Conservation (phyloP, 2,888 invertebrate genomes). For the Siphlonurus alternatus region DNA sequence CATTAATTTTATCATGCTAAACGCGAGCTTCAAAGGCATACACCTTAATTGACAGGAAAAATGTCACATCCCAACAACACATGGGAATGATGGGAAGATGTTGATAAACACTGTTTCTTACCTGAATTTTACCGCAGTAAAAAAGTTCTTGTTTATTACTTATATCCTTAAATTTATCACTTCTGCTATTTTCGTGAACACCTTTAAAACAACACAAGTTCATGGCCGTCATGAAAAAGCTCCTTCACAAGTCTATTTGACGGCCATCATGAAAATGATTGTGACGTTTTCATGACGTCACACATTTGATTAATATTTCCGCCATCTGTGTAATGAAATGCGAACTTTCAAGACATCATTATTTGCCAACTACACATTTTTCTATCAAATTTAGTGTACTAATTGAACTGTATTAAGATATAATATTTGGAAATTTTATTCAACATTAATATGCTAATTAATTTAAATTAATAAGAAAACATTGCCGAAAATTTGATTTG, state of each 20-base stretch:
- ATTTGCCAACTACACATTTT: no score
- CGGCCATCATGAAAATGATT: constrained; percentile 2
- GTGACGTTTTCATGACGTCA: constrained; percentile 1
- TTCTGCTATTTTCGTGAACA: neutral
- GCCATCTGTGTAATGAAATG: neutral
- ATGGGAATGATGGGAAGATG: neutral
- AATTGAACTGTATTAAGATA: no score
- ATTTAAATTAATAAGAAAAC: no score
- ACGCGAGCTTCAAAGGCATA: no score
- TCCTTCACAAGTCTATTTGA: neutral
- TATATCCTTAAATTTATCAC: neutral
- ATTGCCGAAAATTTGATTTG: no score
- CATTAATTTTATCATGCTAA: no score
- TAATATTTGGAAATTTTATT: no score
- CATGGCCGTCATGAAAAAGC: neutral
- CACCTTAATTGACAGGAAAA: no score
- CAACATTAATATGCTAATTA: no score
- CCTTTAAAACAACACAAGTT: neutral
- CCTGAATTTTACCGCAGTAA: neutral
- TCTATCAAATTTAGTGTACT: no score
- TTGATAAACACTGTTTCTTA: neutral
- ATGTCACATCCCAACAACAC: neutral
- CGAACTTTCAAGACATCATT: neutral
- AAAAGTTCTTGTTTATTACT: neutral
- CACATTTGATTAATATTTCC: neutral